Evolutionary conservation across 2,113 vertebrate genomes (phyloP).

Genomic region (Bubo scandiacus): DNA sequence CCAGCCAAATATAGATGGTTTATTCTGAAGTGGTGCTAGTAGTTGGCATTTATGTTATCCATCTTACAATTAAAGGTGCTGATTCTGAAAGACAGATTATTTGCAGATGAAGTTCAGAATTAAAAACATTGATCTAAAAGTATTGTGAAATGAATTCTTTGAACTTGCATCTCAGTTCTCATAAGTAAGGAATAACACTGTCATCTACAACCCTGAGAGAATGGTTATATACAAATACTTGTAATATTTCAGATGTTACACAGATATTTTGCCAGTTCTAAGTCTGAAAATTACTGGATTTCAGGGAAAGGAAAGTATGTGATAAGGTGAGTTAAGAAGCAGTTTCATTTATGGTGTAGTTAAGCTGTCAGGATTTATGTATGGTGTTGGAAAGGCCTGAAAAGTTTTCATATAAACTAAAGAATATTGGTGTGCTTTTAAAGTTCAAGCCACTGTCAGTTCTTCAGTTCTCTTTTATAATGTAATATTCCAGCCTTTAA

Average conservation of each 20-base stretch:
- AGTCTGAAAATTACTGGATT: not conserved
- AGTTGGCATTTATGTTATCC: not conserved
- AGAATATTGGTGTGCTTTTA: not conserved
- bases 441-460: not conserved
- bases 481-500: not conserved
- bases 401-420: not conserved
- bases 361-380: not conserved
- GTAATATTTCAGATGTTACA: not conserved
- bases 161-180: not conserved
- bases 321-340: not conserved
- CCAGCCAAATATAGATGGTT: not conserved
- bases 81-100: not conserved
- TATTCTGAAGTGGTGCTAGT: not conserved
- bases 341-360: not conserved
- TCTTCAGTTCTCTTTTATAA: not conserved
- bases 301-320: not conserved
- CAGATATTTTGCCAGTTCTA: not conserved
- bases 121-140: not conserved
- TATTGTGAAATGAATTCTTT: not conserved
- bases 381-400: not conserved
- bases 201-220: not conserved
- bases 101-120: not conserved
- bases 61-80: not conserved
- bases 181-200: not conserved
- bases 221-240: not conserved